phyloP scores from a whole-genome alignment of 2,797 vertebrate genomes.

The Anas bahamensis region DNA sequence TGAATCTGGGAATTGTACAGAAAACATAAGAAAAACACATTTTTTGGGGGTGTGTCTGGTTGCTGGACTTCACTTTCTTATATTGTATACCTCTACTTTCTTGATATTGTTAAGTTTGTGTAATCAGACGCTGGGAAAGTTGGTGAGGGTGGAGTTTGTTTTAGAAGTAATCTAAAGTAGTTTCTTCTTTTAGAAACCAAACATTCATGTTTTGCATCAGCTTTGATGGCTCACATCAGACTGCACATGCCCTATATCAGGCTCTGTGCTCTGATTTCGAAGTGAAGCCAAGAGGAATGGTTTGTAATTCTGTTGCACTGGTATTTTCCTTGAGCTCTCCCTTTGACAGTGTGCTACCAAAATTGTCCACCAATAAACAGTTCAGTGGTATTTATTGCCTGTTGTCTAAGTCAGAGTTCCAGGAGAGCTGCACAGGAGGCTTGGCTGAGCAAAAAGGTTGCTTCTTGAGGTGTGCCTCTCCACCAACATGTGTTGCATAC shows the following conservation, averaged over 20 bases:
- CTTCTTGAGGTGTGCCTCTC: neutral
- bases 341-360: neutral
- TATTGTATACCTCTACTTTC: neutral
- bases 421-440: neutral
- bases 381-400: neutral
- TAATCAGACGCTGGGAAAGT: neutral
- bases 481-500: neutral
- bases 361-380: neutral
- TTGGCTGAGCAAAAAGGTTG: neutral
- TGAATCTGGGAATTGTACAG: neutral
- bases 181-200: neutral
- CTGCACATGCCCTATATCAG: neutral
- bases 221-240: neutral
- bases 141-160: neutral
- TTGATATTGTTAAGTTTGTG: neutral
- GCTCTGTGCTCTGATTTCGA: neutral
- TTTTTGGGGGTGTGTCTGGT: neutral
- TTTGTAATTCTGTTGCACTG: neutral
- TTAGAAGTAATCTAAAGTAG: neutral
- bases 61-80: neutral
- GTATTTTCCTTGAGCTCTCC: neutral
- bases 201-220: neutral
- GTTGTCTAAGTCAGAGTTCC: neutral
- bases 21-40: neutral
- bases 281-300: neutral